Percentiles rank a stretch among this genome's conserved stretches.
Conservation (phyloP, 2,888 invertebrate genomes). For the Altica lythri region DNA sequence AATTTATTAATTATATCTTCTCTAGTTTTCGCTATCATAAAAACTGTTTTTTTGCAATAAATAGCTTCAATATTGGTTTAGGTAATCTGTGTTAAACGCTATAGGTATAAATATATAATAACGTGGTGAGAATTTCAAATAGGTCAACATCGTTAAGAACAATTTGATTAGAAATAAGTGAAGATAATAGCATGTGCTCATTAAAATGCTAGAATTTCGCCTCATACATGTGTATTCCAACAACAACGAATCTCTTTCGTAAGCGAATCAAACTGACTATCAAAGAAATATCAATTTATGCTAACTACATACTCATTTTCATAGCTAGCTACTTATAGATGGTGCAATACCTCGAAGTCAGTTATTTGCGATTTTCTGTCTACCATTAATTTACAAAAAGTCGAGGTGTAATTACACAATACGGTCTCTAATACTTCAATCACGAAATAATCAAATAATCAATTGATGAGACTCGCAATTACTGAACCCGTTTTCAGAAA, state of each 20-base stretch:
- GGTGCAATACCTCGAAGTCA: slow-evolving; percentile 47
- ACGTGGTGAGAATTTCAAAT: no score
- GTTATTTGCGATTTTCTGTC: slow-evolving; percentile 47
- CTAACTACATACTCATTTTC: slow-evolving; percentile 50
- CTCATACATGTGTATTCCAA: slow-evolving; percentile 37
- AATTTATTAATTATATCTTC: no score
- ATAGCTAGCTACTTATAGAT: slow-evolving; percentile 49
- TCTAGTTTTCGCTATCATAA: no score
- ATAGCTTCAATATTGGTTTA: no score
- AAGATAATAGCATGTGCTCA: slow-evolving; percentile 27
- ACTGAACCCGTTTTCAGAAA: slow-evolving; percentile 11
- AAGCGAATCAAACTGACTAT: slow-evolving; percentile 40
- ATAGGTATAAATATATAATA: no score
- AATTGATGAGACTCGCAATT: slow-evolving; percentile 31
- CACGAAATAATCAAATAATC: slow-evolving; percentile 39
- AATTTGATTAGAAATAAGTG: slow-evolving; percentile 26
- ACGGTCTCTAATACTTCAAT: slow-evolving; percentile 36
- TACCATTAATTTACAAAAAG: slow-evolving; percentile 42
- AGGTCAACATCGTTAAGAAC: slow-evolving; percentile 18
- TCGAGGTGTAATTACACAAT: slow-evolving; percentile 38
- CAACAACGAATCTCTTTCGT: slow-evolving; percentile 39
- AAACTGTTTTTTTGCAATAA: no score
- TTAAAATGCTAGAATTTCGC: slow-evolving; percentile 29
- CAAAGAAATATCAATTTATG: slow-evolving; percentile 51
- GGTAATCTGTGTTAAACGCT: no score